Evolutionary conservation across 2,797 vertebrate species (phyloP), one percentile per base, ranked within the genome.

Genomic region (Megaceryle alcyon): DNA sequence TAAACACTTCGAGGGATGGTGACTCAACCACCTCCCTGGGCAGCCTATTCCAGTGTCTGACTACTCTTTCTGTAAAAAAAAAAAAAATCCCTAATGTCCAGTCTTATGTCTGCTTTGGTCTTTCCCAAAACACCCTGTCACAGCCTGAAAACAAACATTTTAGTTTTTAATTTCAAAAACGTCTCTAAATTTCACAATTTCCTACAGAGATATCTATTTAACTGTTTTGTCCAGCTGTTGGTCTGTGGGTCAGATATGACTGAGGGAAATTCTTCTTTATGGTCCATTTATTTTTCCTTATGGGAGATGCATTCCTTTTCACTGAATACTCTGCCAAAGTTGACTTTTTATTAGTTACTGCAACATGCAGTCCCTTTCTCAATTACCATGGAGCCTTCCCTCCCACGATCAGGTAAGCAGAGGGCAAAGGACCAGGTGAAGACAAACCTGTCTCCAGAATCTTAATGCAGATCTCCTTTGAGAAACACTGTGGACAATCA

Each of bases 271-370:
- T n/a, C 9, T 81, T 83, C 69, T 49, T 3, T 20, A n/a, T 10
- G 9, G 12, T 44, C 22, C 26, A 81, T 12, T 57, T 76, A 18
- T 72, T 82, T 59, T 66, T 80, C 49, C 19, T 31, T 43, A 2
- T 53, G 28, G 29, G n/a, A 86, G 19, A 14, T 17, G 57, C 66
- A 70, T 92, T 93, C 78, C 43, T 86, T 94, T 93, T 77, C 70
- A 70, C 44, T 63, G 66, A 86, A 29, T 64, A 60, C 64, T 59
- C 60, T 93, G 81, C 59, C 82, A 93, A 59, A 86, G 80, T 51
- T 88, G 81, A 86, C 90, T 92, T 90, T 66, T 82, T 26, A 90
- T 73, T 78, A 75, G 71, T 86, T 94, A 63, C 39, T 90, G 66
- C 80, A 82, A 48, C 0, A 2, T 35, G 49, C 69, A 33, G 35